These are phyloP conservation scores for Nibea coibor DNA, from an alignment of 2,113 vertebrate species.

Conservation along the genomic window DNA sequence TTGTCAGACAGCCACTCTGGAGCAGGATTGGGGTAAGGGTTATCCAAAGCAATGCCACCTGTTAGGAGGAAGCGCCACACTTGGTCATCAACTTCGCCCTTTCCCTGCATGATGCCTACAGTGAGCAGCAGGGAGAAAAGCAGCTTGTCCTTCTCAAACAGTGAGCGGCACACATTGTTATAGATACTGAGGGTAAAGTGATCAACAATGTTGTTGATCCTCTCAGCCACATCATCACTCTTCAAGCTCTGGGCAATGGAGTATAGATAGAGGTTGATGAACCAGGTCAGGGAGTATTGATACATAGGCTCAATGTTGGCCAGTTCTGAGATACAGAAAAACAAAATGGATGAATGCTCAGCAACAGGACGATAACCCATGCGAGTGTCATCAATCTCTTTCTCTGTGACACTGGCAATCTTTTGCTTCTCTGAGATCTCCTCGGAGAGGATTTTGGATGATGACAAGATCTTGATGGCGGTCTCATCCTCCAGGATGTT, in stretches of 20 bases:
- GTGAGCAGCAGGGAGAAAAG: constrained; percentile 93
- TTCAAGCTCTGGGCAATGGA: constrained; percentile 88
- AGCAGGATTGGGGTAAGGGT: constrained; percentile 90
- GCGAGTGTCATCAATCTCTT: constrained; percentile 90
- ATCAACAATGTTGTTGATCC: constrained; percentile 85
- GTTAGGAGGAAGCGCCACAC: constrained; percentile 92
- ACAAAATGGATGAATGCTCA: constrained; percentile 89
- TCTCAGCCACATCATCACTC: constrained; percentile 82
- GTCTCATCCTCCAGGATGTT: constrained; percentile 95
- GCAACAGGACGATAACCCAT: constrained; percentile 94
- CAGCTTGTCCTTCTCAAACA: constrained; percentile 96
- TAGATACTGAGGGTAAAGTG: constrained; percentile 93
- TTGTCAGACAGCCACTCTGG: constrained; percentile 92
- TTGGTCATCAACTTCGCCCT: constrained; percentile 82
- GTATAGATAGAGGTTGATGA: constrained; percentile 89
- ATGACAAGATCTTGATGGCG: constrained; percentile 90
- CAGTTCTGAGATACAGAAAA: constrained; percentile 94
- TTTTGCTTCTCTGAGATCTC: constrained; percentile 93
- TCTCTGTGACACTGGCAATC: constrained; percentile 89
- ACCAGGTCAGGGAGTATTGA: constrained; percentile 94
- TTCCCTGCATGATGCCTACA: constrained; percentile 90
- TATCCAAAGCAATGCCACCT: constrained; percentile 91
- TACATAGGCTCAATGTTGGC: constrained; percentile 97
- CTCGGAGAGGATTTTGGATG: constrained; percentile 90
- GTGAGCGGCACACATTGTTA: constrained; percentile 91